Conservation (phyloP, 2,888 invertebrate genomes). For the Fissipunctia ypsillon region DNA sequence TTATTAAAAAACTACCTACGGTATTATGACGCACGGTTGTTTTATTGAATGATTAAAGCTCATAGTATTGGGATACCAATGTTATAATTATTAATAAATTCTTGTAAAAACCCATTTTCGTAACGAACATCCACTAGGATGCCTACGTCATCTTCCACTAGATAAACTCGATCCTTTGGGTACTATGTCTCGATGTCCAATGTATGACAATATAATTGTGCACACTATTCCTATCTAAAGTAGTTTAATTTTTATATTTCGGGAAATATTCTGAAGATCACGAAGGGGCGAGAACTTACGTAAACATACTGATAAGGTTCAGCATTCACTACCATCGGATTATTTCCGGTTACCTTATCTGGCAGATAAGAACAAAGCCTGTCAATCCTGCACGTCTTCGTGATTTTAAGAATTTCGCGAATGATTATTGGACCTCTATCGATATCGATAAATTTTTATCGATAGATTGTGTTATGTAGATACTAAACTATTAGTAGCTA, state of each 20-base stretch:
- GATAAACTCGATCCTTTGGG: constrained; percentile 29
- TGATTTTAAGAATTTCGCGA: constrained; percentile 33
- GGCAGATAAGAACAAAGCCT: not conserved
- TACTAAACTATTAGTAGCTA: constrained; percentile 47
- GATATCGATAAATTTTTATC: constrained; percentile 32
- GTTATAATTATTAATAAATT: constrained; percentile 10
- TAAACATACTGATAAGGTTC: not conserved
- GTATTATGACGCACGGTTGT: constrained; percentile 9
- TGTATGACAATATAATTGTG: constrained; percentile 81
- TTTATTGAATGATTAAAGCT: constrained; percentile 23
- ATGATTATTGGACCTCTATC: constrained; percentile 33
- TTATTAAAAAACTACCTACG: not conserved
- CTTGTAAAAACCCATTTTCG: constrained; percentile 43
- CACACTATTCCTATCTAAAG: constrained; percentile 80
- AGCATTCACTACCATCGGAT: not conserved
- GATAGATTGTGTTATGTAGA: constrained; percentile 53
- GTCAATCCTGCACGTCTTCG: constrained; percentile 13
- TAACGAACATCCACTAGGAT: constrained; percentile 28
- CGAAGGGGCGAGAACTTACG: constrained; percentile 11
- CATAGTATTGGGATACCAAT: constrained; percentile 25
- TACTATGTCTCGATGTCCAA: constrained; percentile 75
- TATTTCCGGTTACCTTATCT: not conserved
- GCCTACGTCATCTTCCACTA: constrained; percentile 22
- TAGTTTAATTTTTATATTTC: constrained; percentile 67
- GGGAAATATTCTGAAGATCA: constrained; percentile 15